These are phyloP conservation scores for Stomatorhinus walkeri DNA, from an alignment of 2,797 vertebrate species.

Conservation along the genomic window DNA sequence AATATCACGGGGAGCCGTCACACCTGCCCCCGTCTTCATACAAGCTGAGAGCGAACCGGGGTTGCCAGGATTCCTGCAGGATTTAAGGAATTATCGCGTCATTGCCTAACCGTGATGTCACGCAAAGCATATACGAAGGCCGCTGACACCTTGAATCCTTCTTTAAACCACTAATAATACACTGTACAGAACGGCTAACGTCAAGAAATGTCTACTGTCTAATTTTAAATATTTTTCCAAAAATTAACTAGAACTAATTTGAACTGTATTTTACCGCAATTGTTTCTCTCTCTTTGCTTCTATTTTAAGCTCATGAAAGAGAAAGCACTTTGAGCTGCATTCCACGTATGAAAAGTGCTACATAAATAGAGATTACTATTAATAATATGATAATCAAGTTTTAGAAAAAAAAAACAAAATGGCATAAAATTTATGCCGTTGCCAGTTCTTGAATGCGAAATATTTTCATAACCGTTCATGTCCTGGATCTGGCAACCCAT, in stretches of 20 bases:
- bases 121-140: background rate
- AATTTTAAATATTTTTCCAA: background rate
- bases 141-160: background rate
- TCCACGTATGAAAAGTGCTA: background rate
- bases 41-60: background rate
- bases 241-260: background rate
- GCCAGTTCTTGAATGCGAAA: background rate
- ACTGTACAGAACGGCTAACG: too few relatives aligned
- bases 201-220: background rate
- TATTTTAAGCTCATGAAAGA: background rate
- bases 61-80: background rate
- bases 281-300: background rate
- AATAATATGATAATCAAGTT: background rate
- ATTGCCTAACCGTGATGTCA: background rate
- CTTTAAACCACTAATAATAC: background rate
- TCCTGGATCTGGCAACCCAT: background rate
- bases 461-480: background rate
- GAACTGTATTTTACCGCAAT: background rate
- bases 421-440: background rate
- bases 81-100: background rate
- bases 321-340: background rate
- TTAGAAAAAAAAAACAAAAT: background rate
- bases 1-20: background rate
- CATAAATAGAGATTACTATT: background rate
- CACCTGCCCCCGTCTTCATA: slow-evolving; percentile 7